These are phyloP conservation scores for Galerucella calmariensis DNA, from an alignment of 2,888 invertebrate species.

Conservation along the genomic window DNA sequence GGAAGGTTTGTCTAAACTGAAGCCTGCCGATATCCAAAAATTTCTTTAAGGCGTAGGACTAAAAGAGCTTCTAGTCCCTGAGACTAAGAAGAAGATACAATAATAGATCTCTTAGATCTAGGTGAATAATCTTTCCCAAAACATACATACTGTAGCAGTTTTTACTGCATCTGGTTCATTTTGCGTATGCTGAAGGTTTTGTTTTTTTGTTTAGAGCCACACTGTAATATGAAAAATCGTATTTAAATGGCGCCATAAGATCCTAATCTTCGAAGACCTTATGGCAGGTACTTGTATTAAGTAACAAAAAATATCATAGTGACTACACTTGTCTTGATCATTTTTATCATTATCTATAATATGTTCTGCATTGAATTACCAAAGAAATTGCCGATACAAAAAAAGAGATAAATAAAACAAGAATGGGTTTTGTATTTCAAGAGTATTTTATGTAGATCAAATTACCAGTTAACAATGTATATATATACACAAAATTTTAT, in stretches of 20 bases:
- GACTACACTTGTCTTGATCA: constrained; percentile 1
- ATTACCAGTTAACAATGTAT: constrained; percentile 12
- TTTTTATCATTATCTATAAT: constrained; percentile 15
- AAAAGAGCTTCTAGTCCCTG: too few species aligned
- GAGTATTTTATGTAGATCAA: constrained; percentile 12
- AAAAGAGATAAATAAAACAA: not conserved
- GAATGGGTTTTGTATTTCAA: constrained; percentile 16
- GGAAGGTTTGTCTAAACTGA: too few species aligned
- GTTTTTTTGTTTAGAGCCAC: not conserved
- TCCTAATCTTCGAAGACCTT: not conserved
- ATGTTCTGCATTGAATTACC: constrained; percentile 8
- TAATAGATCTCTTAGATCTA: too few species aligned
- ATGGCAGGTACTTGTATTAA: constrained; percentile 6
- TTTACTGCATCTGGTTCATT: too few species aligned
- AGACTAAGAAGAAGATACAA: too few species aligned
- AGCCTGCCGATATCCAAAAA: too few species aligned
- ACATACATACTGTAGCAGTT: too few species aligned
- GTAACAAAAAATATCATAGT: constrained; percentile 9
- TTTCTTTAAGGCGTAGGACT: too few species aligned
- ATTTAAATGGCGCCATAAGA: not conserved
- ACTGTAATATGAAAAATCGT: not conserved
- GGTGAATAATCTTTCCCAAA: too few species aligned
- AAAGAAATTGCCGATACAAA: constrained; percentile 18
- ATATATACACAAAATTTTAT: not conserved
- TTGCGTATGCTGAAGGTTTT: too few species aligned